Percentiles rank a stretch among this genome's conserved stretches.
Conservation (phyloP, 2,888 invertebrate species). For the Tethea ocularis region DNA sequence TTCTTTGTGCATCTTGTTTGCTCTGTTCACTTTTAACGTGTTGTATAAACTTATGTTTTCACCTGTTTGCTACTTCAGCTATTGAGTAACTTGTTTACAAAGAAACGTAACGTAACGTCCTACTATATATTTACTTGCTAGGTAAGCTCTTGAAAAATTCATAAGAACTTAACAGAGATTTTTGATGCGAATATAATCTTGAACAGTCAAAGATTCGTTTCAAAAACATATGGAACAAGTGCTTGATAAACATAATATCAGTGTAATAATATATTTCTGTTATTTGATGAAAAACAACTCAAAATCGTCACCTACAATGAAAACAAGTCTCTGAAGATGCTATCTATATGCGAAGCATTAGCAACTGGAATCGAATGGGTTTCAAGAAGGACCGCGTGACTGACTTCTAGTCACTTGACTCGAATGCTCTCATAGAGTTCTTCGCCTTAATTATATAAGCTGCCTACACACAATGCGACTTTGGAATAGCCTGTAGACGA, state of each 20-base stretch:
- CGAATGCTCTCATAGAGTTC: conserved; percentile 15
- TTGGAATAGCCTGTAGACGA: conserved; percentile 10
- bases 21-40: too few relatives aligned
- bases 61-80: neutral
- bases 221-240: too few relatives aligned
- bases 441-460: conserved; percentile 10
- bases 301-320: conserved; percentile 10
- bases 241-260: too few relatives aligned
- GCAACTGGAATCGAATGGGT: conserved; percentile 17
- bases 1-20: neutral
- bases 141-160: neutral
- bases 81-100: neutral
- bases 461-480: conserved; percentile 13
- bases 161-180: too few relatives aligned
- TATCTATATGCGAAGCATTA: conserved; percentile 9
- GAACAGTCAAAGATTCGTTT: too few relatives aligned
- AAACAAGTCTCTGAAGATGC: conserved; percentile 9
- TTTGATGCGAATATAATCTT: too few relatives aligned
- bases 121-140: neutral
- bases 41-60: neutral
- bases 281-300: neutral
- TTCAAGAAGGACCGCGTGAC: conserved; percentile 28
- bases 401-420: conserved; percentile 22
- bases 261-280: too few relatives aligned
- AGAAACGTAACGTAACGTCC: too few relatives aligned